Evolutionary conservation across 2,113 vertebrate genomes (phyloP).

Genomic region (Charina bottae): DNA sequence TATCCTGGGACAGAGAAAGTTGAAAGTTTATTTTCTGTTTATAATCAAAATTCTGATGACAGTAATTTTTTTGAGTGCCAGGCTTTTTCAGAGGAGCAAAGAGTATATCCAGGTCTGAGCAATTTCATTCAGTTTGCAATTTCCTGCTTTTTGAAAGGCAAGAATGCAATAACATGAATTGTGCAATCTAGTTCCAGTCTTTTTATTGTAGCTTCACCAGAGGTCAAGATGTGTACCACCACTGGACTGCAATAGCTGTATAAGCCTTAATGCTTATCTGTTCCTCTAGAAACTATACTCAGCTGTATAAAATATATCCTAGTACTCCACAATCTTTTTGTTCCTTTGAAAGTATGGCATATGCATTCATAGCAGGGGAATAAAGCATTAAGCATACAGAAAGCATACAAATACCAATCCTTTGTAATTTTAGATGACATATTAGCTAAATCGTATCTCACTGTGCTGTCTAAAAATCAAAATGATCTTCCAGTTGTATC

Average conservation of each 20-base stretch:
- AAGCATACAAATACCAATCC: not conserved
- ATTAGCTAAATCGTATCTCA: not conserved
- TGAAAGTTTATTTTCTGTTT: not conserved
- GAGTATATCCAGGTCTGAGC: not conserved
- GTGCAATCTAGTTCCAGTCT: not conserved
- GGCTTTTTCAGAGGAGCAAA: not conserved
- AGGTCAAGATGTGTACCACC: not conserved
- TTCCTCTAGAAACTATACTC: not conserved
- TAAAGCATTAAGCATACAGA: not conserved
- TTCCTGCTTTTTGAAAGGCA: constrained; percentile 11
- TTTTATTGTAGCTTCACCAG: not conserved
- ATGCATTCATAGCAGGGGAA: not conserved
- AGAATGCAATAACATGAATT: not conserved
- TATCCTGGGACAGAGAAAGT: not conserved
- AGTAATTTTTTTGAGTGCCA: not conserved
- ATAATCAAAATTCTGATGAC: not conserved
- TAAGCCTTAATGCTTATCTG: not conserved
- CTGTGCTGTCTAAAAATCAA: constrained; percentile 4
- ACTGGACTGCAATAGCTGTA: not conserved
- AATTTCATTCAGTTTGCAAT: constrained; percentile 13
- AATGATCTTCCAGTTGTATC: not conserved
- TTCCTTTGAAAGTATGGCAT: not conserved
- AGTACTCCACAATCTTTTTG: not conserved
- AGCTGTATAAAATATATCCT: not conserved
- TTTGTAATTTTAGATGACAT: not conserved